A percentile compares a stretch with the other conserved stretches of the same genome.
Evolutionary conservation across 1,140 invertebrate genomes (phyloP).

Genomic region (Rhagoletis pomonella): DNA sequence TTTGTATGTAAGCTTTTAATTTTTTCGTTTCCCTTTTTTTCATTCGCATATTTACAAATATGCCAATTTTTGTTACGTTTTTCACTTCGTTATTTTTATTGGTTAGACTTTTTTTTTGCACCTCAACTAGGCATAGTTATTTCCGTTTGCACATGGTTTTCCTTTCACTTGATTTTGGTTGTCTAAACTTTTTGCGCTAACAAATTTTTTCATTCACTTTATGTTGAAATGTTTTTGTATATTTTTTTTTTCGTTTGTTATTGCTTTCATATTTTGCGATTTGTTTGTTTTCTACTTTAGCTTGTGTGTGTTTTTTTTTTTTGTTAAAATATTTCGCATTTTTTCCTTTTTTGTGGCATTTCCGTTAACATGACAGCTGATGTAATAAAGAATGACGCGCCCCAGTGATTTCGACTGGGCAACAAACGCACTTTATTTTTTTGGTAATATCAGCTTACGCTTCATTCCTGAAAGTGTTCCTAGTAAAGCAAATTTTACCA

Average conservation of each 20-base stretch:
- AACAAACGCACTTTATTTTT: no score
- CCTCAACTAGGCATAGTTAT: no score
- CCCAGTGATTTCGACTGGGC: neutral
- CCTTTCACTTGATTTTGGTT: no score
- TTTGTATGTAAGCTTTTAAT: no score
- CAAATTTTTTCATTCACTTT: neutral
- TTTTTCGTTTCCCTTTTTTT: no score
- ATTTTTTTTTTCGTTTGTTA: neutral
- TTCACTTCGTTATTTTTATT: no score
- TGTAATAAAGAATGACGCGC: conserved; percentile 38
- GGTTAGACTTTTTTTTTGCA: no score
- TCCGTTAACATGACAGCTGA: conserved; percentile 18
- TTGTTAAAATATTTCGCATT: neutral
- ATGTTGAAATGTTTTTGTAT: neutral
- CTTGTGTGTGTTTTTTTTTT: neutral
- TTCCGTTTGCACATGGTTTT: no score
- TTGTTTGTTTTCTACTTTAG: neutral
- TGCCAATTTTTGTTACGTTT: no score
- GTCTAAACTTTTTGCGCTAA: no score
- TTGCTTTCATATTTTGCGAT: neutral
- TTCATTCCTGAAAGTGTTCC: neutral
- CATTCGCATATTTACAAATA: no score
- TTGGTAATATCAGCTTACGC: neutral
- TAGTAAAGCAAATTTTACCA: neutral
- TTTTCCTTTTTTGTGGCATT: neutral